Base-by-base conservation (phyloP, 1,140 invertebrate species). In the Drosophila eugracilis region DNA sequence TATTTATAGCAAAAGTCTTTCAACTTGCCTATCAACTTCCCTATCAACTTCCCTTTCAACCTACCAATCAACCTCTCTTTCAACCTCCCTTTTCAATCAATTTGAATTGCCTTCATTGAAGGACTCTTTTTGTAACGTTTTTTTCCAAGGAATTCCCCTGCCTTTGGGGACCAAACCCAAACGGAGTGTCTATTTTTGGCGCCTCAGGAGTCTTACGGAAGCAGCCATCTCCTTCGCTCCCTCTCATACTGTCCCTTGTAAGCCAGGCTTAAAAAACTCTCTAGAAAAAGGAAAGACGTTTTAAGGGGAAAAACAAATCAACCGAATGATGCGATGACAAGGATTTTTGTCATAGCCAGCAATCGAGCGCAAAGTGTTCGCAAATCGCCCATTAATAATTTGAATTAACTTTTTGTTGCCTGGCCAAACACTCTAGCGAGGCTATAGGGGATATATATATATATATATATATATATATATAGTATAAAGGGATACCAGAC, bases 311-410 rank as follows among this genome's bases (percentile, higher is more conserved):
- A 12, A 7, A 21, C 55, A 34, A 71, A 73, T 73, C 67, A 73
- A 39, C 48, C 67, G 67, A 14, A 48, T 72, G 57, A 73, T 60
- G 70, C 54, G 67, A 73, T 72, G 57, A 62, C 55, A 72, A 45
- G 17, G 45, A 58, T 50, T 19, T 39, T 54, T 67, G n/a, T n/a
- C 37, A 45, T 54, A 30, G 58, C 17, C 22, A 28, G 26, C 65
- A 69, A 45, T 71, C 21, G 42, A 45, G 41, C 63, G 48, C 65
- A 47, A 65, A 39, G 53, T 59, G 45, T 52, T 73, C 65, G 65
- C 70, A 63, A 74, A 74, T 74, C 71, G 71, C 17, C 71, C 71
- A 74, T 74, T 73, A 74, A 74, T 74, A 74, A 74, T 74, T 74
- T 73, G 71, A 74, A 74, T 74, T 73, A 74, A 72, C 48, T 54